Percentiles rank a stretch among this genome's conserved stretches.
phyloP scores from a whole-genome alignment of 2,113 vertebrate genomes.

The Alethe castanea region DNA sequence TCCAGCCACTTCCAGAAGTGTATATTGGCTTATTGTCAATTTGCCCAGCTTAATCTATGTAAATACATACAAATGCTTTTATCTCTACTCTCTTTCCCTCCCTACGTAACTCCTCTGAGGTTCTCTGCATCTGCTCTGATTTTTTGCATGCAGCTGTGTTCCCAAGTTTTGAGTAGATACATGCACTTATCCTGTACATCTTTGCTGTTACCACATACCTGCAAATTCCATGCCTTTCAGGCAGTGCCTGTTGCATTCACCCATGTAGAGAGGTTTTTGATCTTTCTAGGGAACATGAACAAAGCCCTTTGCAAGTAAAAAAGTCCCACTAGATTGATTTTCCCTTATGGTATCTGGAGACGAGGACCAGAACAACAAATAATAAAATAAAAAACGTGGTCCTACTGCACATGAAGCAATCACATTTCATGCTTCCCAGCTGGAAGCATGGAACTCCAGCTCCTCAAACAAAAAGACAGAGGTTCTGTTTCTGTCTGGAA shows the following conservation, averaged over 20 bases:
- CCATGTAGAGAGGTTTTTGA: background rate
- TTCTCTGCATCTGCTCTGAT: background rate
- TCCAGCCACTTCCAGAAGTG: background rate
- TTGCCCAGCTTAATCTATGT: constrained; percentile 22
- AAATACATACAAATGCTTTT: constrained; percentile 34
- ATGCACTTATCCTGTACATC: background rate
- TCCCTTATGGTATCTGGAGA: background rate
- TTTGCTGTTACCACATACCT: background rate
- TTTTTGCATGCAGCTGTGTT: background rate
- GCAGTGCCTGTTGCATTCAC: background rate
- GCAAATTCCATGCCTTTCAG: background rate
- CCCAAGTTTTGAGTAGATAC: background rate
- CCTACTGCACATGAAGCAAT: background rate
- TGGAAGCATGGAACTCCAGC: background rate
- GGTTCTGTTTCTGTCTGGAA: background rate
- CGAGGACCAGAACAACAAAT: background rate
- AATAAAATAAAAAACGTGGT: background rate
- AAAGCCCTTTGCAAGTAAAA: background rate
- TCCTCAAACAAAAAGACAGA: background rate
- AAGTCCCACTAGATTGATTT: background rate
- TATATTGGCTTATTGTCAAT: constrained; percentile 1
- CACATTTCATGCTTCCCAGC: background rate
- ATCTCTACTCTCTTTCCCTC: background rate
- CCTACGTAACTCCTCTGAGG: background rate
- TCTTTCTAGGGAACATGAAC: background rate